Percentiles rank a stretch among this genome's conserved stretches.
These are phyloP conservation scores for Dermochelys coriacea DNA, from an alignment of 2,797 vertebrate genomes.

Conservation along the genomic window DNA sequence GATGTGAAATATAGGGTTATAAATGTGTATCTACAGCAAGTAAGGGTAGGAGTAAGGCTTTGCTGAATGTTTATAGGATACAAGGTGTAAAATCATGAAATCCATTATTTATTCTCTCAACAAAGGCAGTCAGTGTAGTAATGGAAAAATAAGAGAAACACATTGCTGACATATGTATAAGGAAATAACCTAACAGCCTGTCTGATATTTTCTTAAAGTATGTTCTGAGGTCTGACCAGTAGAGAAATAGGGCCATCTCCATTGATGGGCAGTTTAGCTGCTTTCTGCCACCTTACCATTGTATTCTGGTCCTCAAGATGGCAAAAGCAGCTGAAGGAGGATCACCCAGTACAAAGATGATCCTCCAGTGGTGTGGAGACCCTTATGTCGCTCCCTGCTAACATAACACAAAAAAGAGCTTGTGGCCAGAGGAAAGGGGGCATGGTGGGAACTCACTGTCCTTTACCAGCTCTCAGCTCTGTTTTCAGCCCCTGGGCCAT, in stretches of 20 bases:
- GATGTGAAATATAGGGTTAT: background rate
- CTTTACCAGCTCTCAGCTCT: background rate
- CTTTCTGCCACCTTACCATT: background rate
- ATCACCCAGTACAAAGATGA: background rate
- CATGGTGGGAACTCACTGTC: fast-evolving
- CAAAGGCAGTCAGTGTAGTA: background rate
- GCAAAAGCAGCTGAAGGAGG: background rate
- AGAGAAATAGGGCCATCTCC: background rate
- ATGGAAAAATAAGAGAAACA: background rate
- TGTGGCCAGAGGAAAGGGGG: background rate
- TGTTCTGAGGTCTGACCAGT: background rate
- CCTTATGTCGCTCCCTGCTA: background rate
- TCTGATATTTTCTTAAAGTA: background rate
- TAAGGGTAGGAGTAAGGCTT: background rate
- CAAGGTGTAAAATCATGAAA: background rate
- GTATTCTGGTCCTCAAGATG: fast-evolving
- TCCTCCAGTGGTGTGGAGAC: background rate
- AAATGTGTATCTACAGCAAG: background rate
- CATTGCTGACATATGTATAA: background rate
- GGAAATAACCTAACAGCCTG: background rate
- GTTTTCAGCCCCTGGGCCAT: background rate
- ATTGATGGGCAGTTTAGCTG: background rate
- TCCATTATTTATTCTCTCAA: background rate
- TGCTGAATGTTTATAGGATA: background rate
- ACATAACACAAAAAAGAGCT: fast-evolving